Percentiles rank a stretch among this genome's conserved stretches.
Evolutionary conservation across 2,797 vertebrate genomes (phyloP).

Genomic region (Oreortyx pictus): DNA sequence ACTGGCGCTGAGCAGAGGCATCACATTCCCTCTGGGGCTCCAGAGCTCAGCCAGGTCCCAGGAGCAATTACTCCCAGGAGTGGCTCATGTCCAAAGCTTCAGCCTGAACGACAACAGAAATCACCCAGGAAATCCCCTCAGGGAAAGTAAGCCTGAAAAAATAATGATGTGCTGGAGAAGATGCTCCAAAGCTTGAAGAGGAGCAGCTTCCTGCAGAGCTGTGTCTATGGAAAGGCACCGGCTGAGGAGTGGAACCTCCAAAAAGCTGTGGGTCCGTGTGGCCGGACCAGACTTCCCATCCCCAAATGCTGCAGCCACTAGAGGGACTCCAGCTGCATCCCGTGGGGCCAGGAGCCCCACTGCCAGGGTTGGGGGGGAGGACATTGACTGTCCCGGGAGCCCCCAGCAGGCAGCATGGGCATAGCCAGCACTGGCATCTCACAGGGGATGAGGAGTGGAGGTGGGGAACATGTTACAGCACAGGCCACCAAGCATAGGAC

Average conservation of each 20-base stretch:
- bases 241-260: fast-evolving
- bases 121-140: not conserved
- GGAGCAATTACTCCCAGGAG: not conserved
- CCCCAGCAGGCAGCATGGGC: not conserved
- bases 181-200: not conserved
- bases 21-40: not conserved
- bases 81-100: not conserved
- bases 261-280: fast-evolving
- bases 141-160: not conserved
- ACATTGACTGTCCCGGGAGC: fast-evolving
- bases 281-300: not conserved
- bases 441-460: not conserved
- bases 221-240: not conserved
- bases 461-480: not conserved
- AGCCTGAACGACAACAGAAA: not conserved
- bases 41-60: not conserved
- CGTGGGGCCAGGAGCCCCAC: fast-evolving
- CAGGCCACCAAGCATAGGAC: not conserved
- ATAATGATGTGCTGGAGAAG: not conserved
- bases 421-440: not conserved
- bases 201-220: not conserved
- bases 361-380: not conserved
- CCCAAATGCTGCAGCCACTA: not conserved
- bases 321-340: not conserved
- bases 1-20: not conserved